Conservation (phyloP, 2,888 invertebrate genomes). For the Macrophya alboannulata region DNA sequence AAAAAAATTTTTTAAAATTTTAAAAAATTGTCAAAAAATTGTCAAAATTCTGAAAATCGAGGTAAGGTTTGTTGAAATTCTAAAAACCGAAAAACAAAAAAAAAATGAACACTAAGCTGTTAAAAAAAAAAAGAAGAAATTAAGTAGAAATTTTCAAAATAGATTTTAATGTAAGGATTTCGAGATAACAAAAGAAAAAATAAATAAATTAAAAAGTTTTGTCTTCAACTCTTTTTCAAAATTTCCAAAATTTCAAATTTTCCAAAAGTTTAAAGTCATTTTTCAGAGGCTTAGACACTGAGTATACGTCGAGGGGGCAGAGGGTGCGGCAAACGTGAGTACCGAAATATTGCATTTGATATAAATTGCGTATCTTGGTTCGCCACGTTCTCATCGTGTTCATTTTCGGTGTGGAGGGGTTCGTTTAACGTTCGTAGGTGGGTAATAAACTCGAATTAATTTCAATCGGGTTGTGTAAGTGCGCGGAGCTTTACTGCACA, state of each 20-base stretch:
- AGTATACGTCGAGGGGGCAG: background rate
- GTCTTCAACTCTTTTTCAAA: too few species aligned
- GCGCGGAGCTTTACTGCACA: constrained; percentile 54
- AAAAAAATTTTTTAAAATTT: too few species aligned
- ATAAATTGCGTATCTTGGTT: constrained; percentile 71
- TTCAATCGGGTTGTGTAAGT: constrained; percentile 76
- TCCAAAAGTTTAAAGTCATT: background rate
- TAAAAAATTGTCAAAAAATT: too few species aligned
- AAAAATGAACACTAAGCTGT: too few species aligned
- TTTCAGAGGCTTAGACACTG: background rate
- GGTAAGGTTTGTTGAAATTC: too few species aligned
- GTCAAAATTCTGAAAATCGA: background rate
- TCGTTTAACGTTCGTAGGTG: constrained; percentile 54
- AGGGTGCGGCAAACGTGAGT: constrained; percentile 11
- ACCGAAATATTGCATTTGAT: constrained; percentile 52
- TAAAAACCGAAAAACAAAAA: too few species aligned
- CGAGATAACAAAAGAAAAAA: too few species aligned
- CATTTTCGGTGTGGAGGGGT: background rate
- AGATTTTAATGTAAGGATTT: too few species aligned
- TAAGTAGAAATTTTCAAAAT: too few species aligned
- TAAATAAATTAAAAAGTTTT: too few species aligned
- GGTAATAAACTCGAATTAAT: constrained; percentile 78
- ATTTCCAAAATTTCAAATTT: too few species aligned
- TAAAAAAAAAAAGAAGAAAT: too few species aligned
- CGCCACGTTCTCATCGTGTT: constrained; percentile 63